Percentiles rank a stretch among this genome's conserved stretches.
Evolutionary conservation across 2,888 invertebrate species (phyloP).

Genomic region (Ochropleura leucogaster): DNA sequence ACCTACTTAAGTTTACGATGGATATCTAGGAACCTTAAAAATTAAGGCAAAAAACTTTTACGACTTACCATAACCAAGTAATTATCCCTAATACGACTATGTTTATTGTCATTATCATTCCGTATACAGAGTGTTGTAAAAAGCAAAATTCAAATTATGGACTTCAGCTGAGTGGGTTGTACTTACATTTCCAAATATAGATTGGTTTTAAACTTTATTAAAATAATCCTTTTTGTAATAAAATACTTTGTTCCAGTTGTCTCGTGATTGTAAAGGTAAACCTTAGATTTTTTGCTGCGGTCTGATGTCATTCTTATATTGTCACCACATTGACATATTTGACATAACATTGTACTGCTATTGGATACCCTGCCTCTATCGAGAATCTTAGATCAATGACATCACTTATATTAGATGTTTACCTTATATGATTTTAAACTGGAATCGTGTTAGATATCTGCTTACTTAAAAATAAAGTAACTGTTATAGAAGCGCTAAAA

Average conservation of each 20-base stretch:
- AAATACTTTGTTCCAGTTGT: conserved; percentile 38
- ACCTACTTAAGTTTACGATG: neutral
- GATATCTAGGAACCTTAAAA: conserved; percentile 4
- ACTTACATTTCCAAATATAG: conserved; percentile 48
- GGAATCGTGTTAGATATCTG: conserved; percentile 6
- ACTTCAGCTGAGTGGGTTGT: conserved; percentile 29
- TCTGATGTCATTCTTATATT: conserved; percentile 46
- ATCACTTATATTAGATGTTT: conserved; percentile 47
- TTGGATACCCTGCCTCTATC: conserved; percentile 27
- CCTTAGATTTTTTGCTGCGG: conserved; percentile 15
- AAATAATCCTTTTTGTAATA: conserved; percentile 25
- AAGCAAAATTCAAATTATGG: conserved; percentile 45
- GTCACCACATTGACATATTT: conserved; percentile 27
- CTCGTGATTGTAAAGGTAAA: conserved; percentile 9
- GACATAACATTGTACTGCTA: conserved; percentile 34
- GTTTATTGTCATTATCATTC: conserved; percentile 47
- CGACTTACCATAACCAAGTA: conserved; percentile 22
- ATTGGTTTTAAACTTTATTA: conserved; percentile 26
- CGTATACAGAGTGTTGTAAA: conserved; percentile 33
- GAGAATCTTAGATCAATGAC: conserved; percentile 51
- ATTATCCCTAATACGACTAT: conserved; percentile 36
- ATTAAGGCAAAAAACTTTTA: conserved; percentile 20
- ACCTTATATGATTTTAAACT: conserved; percentile 25
- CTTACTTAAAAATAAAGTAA: neutral
- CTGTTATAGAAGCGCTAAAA: conserved; percentile 11